Percentiles rank a stretch among this genome's conserved stretches.
phyloP scores from a whole-genome alignment of 2,113 vertebrate species.

The Sinocyclocheilus rhinocerous region DNA sequence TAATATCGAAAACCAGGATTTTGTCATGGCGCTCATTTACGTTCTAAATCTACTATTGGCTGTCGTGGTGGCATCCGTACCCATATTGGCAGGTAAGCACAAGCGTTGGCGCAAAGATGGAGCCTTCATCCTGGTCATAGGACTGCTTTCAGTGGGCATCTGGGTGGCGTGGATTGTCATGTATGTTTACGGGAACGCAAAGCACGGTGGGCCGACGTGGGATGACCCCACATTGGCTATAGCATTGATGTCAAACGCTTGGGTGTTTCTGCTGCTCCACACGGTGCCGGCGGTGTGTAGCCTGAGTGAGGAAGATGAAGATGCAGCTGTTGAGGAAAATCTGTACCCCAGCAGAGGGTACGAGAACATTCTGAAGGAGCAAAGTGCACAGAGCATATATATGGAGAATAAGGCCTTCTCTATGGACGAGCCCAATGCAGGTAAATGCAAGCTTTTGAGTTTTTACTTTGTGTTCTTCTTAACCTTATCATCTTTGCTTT shows the following conservation, averaged over 20 bases:
- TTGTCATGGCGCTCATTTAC: slow-evolving; percentile 91
- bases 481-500: neutral
- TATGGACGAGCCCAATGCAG: slow-evolving; percentile 87
- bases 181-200: slow-evolving; percentile 86
- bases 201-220: slow-evolving; percentile 70
- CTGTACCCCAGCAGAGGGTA: slow-evolving; percentile 82
- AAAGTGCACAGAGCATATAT: slow-evolving; percentile 84
- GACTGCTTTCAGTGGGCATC: slow-evolving; percentile 78
- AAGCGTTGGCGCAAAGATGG: slow-evolving; percentile 81
- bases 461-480: neutral
- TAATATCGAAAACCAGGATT: slow-evolving; percentile 83
- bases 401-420: slow-evolving; percentile 96
- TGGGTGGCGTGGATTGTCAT: slow-evolving; percentile 92
- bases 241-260: slow-evolving; percentile 85
- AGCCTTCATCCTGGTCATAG: slow-evolving; percentile 76
- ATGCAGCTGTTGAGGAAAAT: slow-evolving; percentile 67
- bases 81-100: slow-evolving; percentile 76
- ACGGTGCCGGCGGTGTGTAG: slow-evolving; percentile 85
- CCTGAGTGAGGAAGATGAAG: slow-evolving; percentile 67
- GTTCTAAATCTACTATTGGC: slow-evolving; percentile 86
- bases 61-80: slow-evolving; percentile 70
- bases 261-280: slow-evolving; percentile 85
- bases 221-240: slow-evolving; percentile 91
- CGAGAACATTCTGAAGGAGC: slow-evolving; percentile 91
- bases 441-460: slow-evolving; percentile 66